Conservation (phyloP, 2,888 invertebrate species). For the Chrysolina haemoptera region DNA sequence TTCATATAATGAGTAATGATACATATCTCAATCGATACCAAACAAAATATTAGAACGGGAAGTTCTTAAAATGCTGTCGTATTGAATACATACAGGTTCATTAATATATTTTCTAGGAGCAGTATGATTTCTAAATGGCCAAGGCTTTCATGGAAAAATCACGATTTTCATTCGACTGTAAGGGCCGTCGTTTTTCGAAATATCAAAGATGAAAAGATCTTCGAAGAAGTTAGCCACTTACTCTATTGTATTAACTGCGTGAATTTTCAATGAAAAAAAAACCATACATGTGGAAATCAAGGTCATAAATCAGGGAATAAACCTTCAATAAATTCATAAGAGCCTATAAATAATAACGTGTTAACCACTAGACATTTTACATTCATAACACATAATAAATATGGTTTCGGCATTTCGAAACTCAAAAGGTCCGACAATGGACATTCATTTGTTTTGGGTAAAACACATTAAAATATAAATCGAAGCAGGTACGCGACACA, state of each 20-base stretch:
- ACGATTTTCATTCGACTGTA: too few species aligned
- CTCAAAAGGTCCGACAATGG: constrained; percentile 68
- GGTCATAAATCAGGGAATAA: constrained; percentile 12
- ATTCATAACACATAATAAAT: constrained; percentile 69
- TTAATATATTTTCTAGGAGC: too few species aligned
- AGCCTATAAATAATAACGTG: constrained; percentile 65
- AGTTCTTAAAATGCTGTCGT: too few species aligned
- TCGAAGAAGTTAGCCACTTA: too few species aligned
- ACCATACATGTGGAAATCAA: constrained; percentile 38
- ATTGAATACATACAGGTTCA: too few species aligned
- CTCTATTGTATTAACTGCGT: constrained; percentile 35
- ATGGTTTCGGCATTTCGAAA: constrained; percentile 66
- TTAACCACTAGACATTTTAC: constrained; percentile 66
- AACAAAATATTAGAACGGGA: too few species aligned
- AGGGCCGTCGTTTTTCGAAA: too few species aligned
- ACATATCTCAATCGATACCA: too few species aligned
- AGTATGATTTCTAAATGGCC: too few species aligned
- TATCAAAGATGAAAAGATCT: too few species aligned
- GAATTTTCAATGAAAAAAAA: constrained; percentile 48
- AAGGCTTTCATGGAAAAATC: too few species aligned
- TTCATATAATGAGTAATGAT: neutral
- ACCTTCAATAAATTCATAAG: constrained; percentile 14
- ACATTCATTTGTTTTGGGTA: constrained; percentile 69
- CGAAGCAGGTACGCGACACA: constrained; percentile 69
- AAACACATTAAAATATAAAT: constrained; percentile 70